Evolutionary conservation across 2,113 vertebrate species (phyloP), one percentile per base, ranked within the genome.

Genomic region (Neogale vison): DNA sequence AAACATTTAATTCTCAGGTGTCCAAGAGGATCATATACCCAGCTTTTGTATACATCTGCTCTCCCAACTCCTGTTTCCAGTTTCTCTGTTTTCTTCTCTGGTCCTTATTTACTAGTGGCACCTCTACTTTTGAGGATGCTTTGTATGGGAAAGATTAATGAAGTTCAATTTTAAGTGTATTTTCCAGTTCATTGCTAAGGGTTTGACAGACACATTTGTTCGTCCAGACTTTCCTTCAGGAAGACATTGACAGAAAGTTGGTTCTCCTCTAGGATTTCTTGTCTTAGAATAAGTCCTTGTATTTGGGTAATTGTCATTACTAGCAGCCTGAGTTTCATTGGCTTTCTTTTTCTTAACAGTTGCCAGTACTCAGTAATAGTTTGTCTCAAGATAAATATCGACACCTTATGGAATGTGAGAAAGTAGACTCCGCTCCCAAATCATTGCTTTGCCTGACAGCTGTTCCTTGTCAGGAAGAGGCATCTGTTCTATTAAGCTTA

Each of bases 401-500:
- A 39, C 65, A 92, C 74, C 17, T 87, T 93, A 55, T 94, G 95
- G 77, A 96, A 76, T 86, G 57, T 67, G 89, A 94, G 77, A 94
- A 87, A 74, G 81, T 72, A 57, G n/a, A 23, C 52, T 82, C 31
- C 61, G 5, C 76, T 93, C 80, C 61, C 21, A 79, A 80, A 59
- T 92, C 80, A 74, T 50, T 57, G 92, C 96, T 90, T 97, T 96
- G 79, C 81, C 91, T 31, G 57, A 92, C 65, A 97, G 82, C 71
- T 69, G 65, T 65, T 74, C 13, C 94, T 85, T 92, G 84, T 88
- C 47, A 91, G 29, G 31, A 87, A 69, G 4, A 87, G 88, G 74
- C 18, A 95, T 96, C 92, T 96, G 74, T 92, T 97, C 72, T 97
- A 26, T 92, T 92, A 82, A 92, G 59, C 61, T 92, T 92, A 59